Base-by-base conservation (phyloP, 1,140 invertebrate genomes). In the Aradophagus sp. region DNA sequence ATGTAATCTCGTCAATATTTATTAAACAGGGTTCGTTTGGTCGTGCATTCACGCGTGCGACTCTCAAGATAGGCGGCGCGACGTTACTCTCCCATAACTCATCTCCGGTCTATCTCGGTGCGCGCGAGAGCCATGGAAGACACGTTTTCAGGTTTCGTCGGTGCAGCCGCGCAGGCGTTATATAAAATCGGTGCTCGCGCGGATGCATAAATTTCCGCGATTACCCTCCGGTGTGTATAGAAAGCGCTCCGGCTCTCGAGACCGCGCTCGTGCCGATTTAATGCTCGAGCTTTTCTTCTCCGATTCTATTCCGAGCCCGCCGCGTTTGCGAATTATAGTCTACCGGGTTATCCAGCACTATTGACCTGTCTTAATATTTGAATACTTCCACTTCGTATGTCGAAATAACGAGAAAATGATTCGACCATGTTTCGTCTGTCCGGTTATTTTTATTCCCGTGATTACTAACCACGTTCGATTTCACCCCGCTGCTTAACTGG, bases 161-260 rank as follows among this genome's bases (percentile, higher is more conserved):
- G 10, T 63, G 63, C 63, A 42, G 8, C 20, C 58, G 61, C 38
- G 23, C 11, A 61, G 44, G 36, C 34, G 56, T 62, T 67, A 63
- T 67, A 66, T 67, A 58, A 73, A 73, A 73, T 67, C 62, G 53
- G 50, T 52, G 62, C 65, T 74, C 67, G 69, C 77, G 75, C 71
- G 77, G 72, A 76, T 75, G 75, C 78, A 80, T 80, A 80, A 78
- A 80, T 80, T 80, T 71, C 15, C 72, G 14, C 71, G 77, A 80
- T 80, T 78, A 72, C 74, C 56, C 61, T 44, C 32, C 45, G 27
- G 53, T 41, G 38, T 52, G 26, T 44, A 47, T 35, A 47, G 52
- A 39, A 55, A 68, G 27, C 20, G 41, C 52, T 32, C 44, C 32
- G 41, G 61, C 50, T 75, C 73, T 48, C 58, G 56, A 61, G 41